phyloP scores from a whole-genome alignment of 2,888 invertebrate species.

The Rotaria socialis region DNA sequence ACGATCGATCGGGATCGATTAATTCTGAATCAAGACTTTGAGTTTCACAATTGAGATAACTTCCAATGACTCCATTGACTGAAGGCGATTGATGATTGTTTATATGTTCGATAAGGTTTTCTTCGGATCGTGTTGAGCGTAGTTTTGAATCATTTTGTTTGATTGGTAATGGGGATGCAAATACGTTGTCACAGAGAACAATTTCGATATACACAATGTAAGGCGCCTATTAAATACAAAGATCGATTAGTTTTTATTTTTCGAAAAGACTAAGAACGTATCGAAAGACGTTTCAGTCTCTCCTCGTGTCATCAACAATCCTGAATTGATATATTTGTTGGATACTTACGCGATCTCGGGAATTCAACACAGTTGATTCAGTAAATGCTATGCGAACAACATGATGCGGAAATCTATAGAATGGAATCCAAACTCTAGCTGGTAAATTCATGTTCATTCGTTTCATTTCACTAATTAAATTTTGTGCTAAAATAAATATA shows the following conservation, averaged over 20 bases:
- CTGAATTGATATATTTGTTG: too few species aligned
- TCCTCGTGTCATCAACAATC: too few species aligned
- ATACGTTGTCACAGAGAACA: constrained; percentile 76
- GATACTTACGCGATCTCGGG: constrained; percentile 69
- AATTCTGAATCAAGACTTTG: constrained; percentile 32
- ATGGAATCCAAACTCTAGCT: constrained; percentile 92
- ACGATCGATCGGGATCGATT: constrained; percentile 30
- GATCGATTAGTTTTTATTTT: too few species aligned
- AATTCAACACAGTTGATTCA: constrained; percentile 93
- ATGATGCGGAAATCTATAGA: constrained; percentile 81
- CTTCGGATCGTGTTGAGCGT: constrained; percentile 30
- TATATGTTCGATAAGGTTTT: not conserved
- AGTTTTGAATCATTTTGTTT: constrained; percentile 65
- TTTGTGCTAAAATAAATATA: constrained; percentile 60
- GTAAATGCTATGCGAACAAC: constrained; percentile 93
- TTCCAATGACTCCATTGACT: not conserved
- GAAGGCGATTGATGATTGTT: not conserved
- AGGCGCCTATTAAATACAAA: constrained; percentile 69
- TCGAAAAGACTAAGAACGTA: too few species aligned
- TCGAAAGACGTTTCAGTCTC: too few species aligned
- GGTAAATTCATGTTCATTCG: constrained; percentile 91
- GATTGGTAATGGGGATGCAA: constrained; percentile 79
- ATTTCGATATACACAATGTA: constrained; percentile 97
- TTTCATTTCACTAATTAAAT: constrained; percentile 81
- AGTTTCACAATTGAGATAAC: constrained; percentile 29